Evolutionary conservation across 2,888 invertebrate species (phyloP).

Genomic region (Latheticus oryzae): DNA sequence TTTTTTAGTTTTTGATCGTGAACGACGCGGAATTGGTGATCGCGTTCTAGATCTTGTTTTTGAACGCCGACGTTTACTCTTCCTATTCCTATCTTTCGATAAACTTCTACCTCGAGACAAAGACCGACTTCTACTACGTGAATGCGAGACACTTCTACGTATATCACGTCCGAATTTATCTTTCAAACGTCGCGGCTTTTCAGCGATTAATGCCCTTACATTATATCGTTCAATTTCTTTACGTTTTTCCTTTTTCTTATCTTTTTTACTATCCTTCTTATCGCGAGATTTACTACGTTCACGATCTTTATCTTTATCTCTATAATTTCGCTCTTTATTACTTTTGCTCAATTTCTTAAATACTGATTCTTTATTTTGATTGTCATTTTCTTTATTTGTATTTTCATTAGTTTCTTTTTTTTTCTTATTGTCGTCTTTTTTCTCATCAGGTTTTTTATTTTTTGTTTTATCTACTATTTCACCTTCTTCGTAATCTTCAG

Average conservation of each 20-base stretch:
- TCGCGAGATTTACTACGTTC: slow-evolving; percentile 51
- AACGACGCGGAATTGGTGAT: slow-evolving; percentile 49
- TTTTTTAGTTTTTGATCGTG: slow-evolving; percentile 57
- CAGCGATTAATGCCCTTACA: slow-evolving; percentile 81
- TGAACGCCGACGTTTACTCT: slow-evolving; percentile 39
- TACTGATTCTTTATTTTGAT: slow-evolving; percentile 65
- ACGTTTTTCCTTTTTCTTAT: slow-evolving; percentile 72
- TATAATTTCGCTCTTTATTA: slow-evolving; percentile 81
- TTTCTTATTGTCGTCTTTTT: slow-evolving; percentile 62
- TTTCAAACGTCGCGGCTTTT: slow-evolving; percentile 72
- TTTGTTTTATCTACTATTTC: slow-evolving; percentile 69
- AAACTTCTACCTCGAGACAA: slow-evolving; percentile 23
- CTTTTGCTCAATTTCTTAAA: slow-evolving; percentile 87
- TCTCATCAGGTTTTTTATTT: slow-evolving; percentile 51
- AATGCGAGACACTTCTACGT: slow-evolving; percentile 50
- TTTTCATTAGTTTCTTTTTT: slow-evolving; percentile 66
- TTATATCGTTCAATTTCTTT: slow-evolving; percentile 87
- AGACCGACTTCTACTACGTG: slow-evolving; percentile 48
- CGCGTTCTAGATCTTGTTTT: slow-evolving; percentile 48
- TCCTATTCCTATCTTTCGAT: slow-evolving; percentile 20
- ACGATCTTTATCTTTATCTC: slow-evolving; percentile 71
- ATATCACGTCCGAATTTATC: slow-evolving; percentile 85
- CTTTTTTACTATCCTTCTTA: slow-evolving; percentile 56
- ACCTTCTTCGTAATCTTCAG: slow-evolving; percentile 70
- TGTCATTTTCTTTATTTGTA: slow-evolving; percentile 67